Conservation (phyloP, 2,113 vertebrate genomes). For the Heliornis fulica region DNA sequence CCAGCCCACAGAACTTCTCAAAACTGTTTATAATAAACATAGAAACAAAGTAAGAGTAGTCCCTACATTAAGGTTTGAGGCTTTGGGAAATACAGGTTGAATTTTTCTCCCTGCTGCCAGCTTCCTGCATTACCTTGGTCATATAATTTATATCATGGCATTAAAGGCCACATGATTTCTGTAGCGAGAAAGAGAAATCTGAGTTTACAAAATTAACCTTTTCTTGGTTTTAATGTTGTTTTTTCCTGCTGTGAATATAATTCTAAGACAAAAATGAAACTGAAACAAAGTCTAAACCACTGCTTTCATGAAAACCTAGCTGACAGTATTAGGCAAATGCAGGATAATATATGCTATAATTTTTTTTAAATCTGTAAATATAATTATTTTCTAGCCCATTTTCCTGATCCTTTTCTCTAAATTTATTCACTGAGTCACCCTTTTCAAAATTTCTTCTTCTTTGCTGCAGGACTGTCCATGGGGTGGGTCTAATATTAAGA, state of each 20-base stretch:
- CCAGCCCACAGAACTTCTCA: background rate
- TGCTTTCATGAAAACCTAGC: background rate
- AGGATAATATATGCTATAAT: background rate
- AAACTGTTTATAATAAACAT: background rate
- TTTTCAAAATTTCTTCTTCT: background rate
- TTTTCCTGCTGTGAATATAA: background rate
- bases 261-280: background rate
- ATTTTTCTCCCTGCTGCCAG: background rate
- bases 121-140: background rate
- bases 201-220: background rate
- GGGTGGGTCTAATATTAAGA: background rate
- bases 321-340: background rate
- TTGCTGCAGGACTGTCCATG: background rate
- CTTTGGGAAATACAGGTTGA: background rate
- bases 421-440: background rate
- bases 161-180: background rate
- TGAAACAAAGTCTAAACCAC: accelerated
- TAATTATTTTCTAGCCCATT: background rate
- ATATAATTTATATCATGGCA: background rate
- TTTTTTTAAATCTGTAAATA: background rate
- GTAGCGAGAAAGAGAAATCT: background rate
- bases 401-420: background rate
- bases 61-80: background rate
- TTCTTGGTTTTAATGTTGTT: background rate
- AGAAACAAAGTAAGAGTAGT: background rate